Conservation (phyloP, 2,797 vertebrate species). For the Phalloptychus januarius region DNA sequence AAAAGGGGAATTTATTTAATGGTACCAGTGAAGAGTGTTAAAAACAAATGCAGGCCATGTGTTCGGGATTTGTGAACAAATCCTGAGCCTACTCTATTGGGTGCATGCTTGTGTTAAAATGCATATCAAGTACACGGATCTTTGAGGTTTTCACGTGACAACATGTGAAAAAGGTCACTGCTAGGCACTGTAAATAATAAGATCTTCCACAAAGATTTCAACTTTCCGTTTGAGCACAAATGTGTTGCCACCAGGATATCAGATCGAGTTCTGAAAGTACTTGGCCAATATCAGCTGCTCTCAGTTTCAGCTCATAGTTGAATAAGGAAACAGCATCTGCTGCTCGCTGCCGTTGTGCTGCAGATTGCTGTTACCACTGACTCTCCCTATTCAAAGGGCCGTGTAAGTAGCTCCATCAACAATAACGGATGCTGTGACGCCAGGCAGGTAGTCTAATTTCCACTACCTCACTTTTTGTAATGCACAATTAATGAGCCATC, state of each 20-base stretch:
- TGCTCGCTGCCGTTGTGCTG: slow-evolving; percentile 56
- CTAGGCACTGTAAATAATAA: not conserved
- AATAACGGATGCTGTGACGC: slow-evolving; percentile 63
- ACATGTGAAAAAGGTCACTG: not conserved
- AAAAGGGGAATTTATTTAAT: not conserved
- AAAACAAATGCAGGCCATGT: not conserved
- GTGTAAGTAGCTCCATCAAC: slow-evolving; percentile 47
- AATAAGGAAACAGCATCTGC: slow-evolving; percentile 56
- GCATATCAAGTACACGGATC: not conserved
- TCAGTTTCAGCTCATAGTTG: slow-evolving; percentile 58
- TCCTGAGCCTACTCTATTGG: not conserved
- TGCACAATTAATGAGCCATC: slow-evolving; percentile 72
- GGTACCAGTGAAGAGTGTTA: too few relatives aligned
- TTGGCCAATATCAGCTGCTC: slow-evolving; percentile 36
- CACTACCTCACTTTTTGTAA: slow-evolving; percentile 52
- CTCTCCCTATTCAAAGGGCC: slow-evolving; percentile 48
- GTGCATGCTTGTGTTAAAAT: not conserved
- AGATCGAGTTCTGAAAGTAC: slow-evolving; percentile 13
- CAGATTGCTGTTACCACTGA: slow-evolving; percentile 48
- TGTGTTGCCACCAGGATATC: slow-evolving; percentile 31
- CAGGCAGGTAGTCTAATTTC: slow-evolving; percentile 61
- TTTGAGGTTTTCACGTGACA: not conserved
- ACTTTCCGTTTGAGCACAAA: slow-evolving; percentile 26
- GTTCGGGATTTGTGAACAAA: not conserved
- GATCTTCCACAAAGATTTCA: not conserved